These are phyloP conservation scores for Pavo muticus DNA, from an alignment of 2,113 vertebrate genomes.

Conservation along the genomic window DNA sequence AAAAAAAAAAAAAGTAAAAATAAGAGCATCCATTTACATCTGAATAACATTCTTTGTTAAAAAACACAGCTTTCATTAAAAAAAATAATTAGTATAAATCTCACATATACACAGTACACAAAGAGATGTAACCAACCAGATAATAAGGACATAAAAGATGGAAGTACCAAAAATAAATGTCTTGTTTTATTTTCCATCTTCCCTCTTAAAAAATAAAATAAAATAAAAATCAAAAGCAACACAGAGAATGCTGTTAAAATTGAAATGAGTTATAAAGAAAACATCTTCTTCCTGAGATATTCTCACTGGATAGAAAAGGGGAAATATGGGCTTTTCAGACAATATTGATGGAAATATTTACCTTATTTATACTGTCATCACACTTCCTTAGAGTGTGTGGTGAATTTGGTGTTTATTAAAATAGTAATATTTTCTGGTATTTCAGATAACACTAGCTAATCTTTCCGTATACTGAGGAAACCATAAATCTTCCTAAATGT, in stretches of 20 bases:
- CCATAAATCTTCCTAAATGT: neutral
- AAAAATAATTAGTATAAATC: neutral
- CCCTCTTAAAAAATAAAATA: neutral
- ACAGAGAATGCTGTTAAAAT: neutral
- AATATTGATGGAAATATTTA: neutral
- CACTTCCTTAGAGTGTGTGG: neutral
- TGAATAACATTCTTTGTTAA: neutral
- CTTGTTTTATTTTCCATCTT: neutral
- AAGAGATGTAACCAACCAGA: conserved; percentile 27
- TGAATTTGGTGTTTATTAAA: neutral
- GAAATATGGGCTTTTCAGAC: neutral
- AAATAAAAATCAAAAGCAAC: neutral
- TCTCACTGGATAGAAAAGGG: neutral
- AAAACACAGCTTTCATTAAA: neutral
- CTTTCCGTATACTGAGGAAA: neutral
- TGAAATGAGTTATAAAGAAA: neutral
- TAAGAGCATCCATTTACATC: neutral
- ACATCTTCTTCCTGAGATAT: neutral
- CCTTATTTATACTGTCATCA: neutral
- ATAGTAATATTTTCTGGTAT: neutral
- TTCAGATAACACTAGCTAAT: neutral
- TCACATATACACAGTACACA: neutral
- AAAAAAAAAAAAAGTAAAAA: neutral
- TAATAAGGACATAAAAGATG: conserved; percentile 22
- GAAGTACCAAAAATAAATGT: conserved; percentile 12